Evolutionary conservation across 2,113 vertebrate genomes (phyloP).

Genomic region (Protomyctophum bolini): DNA sequence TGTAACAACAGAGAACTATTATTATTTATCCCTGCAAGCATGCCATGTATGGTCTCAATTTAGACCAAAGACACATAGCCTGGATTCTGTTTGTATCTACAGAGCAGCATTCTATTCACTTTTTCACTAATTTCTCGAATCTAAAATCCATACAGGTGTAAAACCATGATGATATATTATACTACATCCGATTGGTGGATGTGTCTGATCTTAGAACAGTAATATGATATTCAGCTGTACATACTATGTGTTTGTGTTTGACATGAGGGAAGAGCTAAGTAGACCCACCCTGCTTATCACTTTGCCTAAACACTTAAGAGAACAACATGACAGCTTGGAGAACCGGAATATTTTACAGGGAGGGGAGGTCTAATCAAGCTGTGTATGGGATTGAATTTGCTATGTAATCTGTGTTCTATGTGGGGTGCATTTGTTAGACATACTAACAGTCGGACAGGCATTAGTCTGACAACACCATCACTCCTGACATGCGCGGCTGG

Average conservation of each 20-base stretch:
- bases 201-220: slow-evolving; percentile 36
- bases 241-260: slow-evolving; percentile 45
- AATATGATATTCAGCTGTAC: slow-evolving; percentile 29
- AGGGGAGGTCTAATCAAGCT: neutral
- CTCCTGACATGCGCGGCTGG: too few relatives aligned
- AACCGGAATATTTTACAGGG: neutral
- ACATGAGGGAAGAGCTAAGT: slow-evolving; percentile 61
- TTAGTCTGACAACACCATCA: too few relatives aligned
- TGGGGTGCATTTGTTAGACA: neutral
- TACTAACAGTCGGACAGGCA: too few relatives aligned
- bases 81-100: too few relatives aligned
- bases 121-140: slow-evolving; percentile 13
- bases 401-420: neutral
- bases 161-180: neutral
- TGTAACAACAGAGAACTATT: too few relatives aligned
- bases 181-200: slow-evolving; percentile 21
- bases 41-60: too few relatives aligned
- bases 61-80: too few relatives aligned
- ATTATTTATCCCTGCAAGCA: too few relatives aligned
- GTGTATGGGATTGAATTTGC: too few relatives aligned
- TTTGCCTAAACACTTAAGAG: slow-evolving; percentile 21
- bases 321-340: neutral
- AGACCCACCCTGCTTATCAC: slow-evolving; percentile 42
- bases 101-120: too few relatives aligned
- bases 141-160: slow-evolving; percentile 21